Percentiles rank a stretch among this genome's conserved stretches.
These are phyloP conservation scores for Glyphotaelius pellucidus DNA, from an alignment of 2,888 invertebrate species.

Conservation along the genomic window DNA sequence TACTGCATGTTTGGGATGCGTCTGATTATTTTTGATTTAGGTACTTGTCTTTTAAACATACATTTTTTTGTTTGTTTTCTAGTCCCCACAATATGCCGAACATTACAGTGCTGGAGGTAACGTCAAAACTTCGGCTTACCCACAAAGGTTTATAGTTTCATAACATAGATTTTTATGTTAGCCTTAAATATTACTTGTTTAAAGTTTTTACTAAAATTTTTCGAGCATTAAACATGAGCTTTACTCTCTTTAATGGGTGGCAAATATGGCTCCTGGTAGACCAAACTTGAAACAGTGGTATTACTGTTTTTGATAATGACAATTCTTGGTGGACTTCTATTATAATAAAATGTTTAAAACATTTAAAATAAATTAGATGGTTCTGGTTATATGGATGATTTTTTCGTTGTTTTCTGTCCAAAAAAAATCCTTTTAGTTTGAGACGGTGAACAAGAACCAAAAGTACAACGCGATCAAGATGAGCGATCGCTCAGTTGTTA, in stretches of 20 bases:
- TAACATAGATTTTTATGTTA: neutral
- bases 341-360: too few relatives aligned
- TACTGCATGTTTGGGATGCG: neutral
- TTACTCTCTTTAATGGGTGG: too few relatives aligned
- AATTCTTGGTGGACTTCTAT: too few relatives aligned
- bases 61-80: slow-evolving; percentile 62
- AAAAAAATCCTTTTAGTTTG: neutral
- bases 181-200: neutral
- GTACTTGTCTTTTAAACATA: neutral
- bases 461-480: too few relatives aligned
- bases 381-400: neutral
- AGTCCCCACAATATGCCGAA: slow-evolving; percentile 60
- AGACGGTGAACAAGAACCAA: too few relatives aligned
- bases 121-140: slow-evolving; percentile 45
- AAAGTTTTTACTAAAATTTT: too few relatives aligned
- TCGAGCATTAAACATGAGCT: neutral
- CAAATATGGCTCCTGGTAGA: neutral
- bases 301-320: too few relatives aligned
- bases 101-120: slow-evolving; percentile 61
- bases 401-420: neutral
- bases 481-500: neutral
- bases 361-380: neutral
- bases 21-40: neutral
- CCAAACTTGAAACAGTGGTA: neutral
- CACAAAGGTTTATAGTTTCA: slow-evolving; percentile 53